Evolutionary conservation across 1,140 invertebrate species (phyloP).

Genomic region (Paraescarpia echinospica): DNA sequence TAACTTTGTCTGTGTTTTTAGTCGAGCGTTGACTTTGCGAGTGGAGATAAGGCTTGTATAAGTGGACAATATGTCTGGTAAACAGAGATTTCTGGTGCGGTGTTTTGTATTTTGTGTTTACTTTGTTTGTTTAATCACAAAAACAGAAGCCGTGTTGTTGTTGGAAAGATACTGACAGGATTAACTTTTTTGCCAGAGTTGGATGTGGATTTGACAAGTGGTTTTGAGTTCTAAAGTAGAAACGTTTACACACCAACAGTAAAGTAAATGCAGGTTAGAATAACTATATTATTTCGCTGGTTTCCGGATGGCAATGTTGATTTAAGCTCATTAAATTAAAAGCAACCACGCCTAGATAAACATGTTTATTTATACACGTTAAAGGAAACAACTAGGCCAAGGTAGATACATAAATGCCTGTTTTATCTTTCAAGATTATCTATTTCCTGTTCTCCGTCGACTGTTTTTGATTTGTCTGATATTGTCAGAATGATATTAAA

Average conservation of each 20-base stretch:
- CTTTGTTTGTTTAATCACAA: background rate
- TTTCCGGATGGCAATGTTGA: background rate
- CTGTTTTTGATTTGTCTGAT: background rate
- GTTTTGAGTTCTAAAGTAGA: no score
- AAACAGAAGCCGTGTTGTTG: background rate
- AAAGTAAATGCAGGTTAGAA: background rate
- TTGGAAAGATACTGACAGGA: background rate
- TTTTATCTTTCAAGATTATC: background rate
- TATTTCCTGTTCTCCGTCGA: background rate
- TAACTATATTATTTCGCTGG: background rate
- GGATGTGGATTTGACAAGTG: no score
- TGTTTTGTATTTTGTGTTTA: background rate
- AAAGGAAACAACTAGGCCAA: background rate
- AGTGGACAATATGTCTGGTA: background rate
- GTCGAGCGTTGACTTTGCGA: background rate
- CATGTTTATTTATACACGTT: background rate
- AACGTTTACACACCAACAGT: no score
- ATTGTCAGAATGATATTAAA: background rate
- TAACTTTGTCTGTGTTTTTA: background rate
- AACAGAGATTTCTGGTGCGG: background rate
- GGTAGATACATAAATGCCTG: background rate
- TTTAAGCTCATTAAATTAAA: background rate
- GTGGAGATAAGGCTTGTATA: background rate
- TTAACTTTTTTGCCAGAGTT: no score
- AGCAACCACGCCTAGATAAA: background rate